Evolutionary conservation across 2,113 vertebrate species (phyloP), one percentile per base, ranked within the genome.

Genomic region (Triplophysa siluroides): DNA sequence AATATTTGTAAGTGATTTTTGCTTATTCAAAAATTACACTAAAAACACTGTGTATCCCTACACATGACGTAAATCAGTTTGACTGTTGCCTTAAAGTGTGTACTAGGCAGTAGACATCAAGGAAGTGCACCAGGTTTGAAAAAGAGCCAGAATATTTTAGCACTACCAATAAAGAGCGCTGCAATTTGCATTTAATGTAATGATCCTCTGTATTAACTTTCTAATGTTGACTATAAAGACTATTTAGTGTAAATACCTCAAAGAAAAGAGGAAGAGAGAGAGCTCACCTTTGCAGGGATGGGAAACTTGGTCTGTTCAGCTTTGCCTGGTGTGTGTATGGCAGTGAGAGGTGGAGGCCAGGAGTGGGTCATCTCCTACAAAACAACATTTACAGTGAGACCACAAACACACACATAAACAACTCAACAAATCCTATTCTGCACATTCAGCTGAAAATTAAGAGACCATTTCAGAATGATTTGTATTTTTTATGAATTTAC

Each of bases 311-410:
- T 91, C 68, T 94, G 87, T 85, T 96, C 94, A n/a, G 92, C 88
- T 81, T 94, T 92, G 80, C 92, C 91, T 14, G 95, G 96, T 0
- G 96, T 96, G 54, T 93, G 91, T 87, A 99, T 94, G 83, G 93
- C 93, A 87, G 97, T 95, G 88, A 99, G 85, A 60, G 94, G 95
- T 79, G 98, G 96, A 4, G 96, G 98, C 96, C 96, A 99, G 23
- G 95, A 94, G 50, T 94, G 95, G 78, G 95, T 96, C 97, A 99
- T 99, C 93, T 97, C 98, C 98, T 99, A 86, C 41, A 73, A 26
- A 78, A 78, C 61, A 75, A 21, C 64, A 50, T 70, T 65, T 72
- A 80, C 38, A 18, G 56, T 45, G 5, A 33, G 18, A 13, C 21
- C 56, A 70, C 13, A 41, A 13, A 69, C 6, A 60, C 8, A 58